Base-by-base conservation (phyloP, 35 echinoderm and acorn worm genomes). In the Holothuria glaberrima region DNA sequence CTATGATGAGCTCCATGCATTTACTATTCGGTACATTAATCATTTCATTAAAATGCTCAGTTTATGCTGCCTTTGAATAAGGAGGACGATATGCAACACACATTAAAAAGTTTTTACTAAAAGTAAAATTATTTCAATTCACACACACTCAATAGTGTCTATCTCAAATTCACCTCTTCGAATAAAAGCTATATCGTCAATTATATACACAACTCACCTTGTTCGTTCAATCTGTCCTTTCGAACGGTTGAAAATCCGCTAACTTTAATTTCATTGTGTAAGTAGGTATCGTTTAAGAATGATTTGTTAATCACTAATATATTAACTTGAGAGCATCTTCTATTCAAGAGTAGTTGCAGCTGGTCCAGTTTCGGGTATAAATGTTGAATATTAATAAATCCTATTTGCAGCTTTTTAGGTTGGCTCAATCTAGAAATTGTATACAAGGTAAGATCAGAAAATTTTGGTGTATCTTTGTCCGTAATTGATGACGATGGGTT, bases 41-140 rank as follows among this genome's bases (percentile, higher is more conserved):
- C 74, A 78, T 78, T 19, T 78, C 41, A 78, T 50, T 24, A 29
- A 78, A 78, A 78, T 26, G 20, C 1, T 48, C 27, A 7, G 50
- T 54, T 9, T 38, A 78, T 48, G 5, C 27, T 48, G 74, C 22
- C 20, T 26, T 78, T 1, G 21, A 48, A 78, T 52, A 3, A 50
- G 44, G 74, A 33, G 74, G 35, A 19, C 4, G 36, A 16, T 78
- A 78, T 20, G 20, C 33, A 19, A 78, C 74, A 78, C 44, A 48
- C 41, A 48, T 50, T 24, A 78, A 78, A 30, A 78, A 22, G 1
- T 48, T 50, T 54, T 21, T 78, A 48, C 20, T 78, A 22, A 78
- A 52, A 78, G 18, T 78, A 78, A 78, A 21, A 50, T 78, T 30
- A 78, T 78, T 48, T 78, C n/a, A 12, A 78, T 24, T 38, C 74